Evolutionary conservation across 2,888 invertebrate genomes (phyloP).

Genomic region (Vesta saturnalis): DNA sequence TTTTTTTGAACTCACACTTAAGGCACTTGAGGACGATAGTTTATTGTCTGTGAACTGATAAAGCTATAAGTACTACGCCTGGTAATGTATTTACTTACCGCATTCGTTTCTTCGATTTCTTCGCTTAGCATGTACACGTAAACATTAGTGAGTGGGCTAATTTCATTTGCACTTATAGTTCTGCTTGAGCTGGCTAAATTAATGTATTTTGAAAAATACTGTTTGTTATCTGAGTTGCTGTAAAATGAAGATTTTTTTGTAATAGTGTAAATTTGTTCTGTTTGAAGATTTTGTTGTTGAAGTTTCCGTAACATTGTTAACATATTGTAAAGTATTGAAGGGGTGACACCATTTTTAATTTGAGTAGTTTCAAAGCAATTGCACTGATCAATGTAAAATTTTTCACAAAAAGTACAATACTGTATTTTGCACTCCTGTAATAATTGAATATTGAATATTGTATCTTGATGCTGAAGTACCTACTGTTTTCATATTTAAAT

Average conservation of each 20-base stretch:
- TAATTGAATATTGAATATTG: constrained; percentile 44
- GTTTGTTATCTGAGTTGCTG: neutral
- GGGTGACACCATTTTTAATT: neutral
- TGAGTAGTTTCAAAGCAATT: neutral
- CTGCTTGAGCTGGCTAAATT: neutral
- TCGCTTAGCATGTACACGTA: neutral
- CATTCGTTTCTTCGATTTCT: neutral
- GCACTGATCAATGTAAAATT: neutral
- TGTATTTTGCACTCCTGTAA: constrained; percentile 32
- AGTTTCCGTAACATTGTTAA: neutral
- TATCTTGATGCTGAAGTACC: too few relatives aligned
- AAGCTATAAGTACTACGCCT: neutral
- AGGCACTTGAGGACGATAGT: neutral
- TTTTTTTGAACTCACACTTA: constrained; percentile 11
- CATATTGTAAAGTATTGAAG: neutral
- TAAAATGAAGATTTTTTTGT: too few relatives aligned
- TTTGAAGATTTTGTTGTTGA: neutral
- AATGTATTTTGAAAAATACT: neutral
- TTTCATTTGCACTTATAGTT: neutral
- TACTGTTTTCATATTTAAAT: too few relatives aligned
- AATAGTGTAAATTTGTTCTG: too few relatives aligned
- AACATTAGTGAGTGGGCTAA: neutral
- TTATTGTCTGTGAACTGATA: neutral
- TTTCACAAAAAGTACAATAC: constrained; percentile 5
- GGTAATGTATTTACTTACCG: neutral